Base-by-base conservation (phyloP, 30 jellyfish, hydroid and myxozoan genomes). In the Mastigias papua region DNA sequence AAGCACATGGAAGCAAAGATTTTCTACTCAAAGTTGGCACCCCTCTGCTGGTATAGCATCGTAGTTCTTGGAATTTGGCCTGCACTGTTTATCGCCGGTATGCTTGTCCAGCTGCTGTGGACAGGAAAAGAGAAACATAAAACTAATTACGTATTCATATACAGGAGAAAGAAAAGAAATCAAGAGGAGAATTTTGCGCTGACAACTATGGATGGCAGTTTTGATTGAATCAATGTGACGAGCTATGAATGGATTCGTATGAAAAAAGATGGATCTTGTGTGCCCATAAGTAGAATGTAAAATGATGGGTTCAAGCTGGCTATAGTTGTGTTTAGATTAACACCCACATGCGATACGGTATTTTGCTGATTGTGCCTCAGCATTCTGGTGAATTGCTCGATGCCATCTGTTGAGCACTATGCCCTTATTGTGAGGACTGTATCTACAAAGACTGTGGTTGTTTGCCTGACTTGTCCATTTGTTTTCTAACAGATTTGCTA, bases 71-170 rank as follows among this genome's bases (percentile, higher is more conserved):
- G 91, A 8, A 22, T 75, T 26, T 90, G 97, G 97, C 97, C 96
- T 29, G 86, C 90, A 17, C 65, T 86, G 64, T 73, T 95, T 64
- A 60, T 95, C 19, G 80, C 77, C 46, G 96, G 99, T 6, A 68
- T 95, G 87, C 86, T 95, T 27, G 92, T 95, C 27, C 99, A 95
- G 88, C 90, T 92, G 57, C 66, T 90, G 26, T 87, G 92, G 91
- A 95, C 97, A 15, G 99, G 99, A 0, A 95, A 95, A 54, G 97
- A 84, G 50, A 77, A 77, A 50, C 99, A 95, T 79, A 90, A 95
- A 84, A 96, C 95, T 69, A 82, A 80, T 35, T 95, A 95, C 48
- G 90, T 80, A 0, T 95, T 95, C 69, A 73, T 95, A 26, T 95
- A 89, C 66, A 65, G 96, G 51, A 60, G 80, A 54, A 62, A 93